Percentiles rank a stretch among this genome's conserved stretches.
These are phyloP conservation scores for Xiphophorus maculatus DNA, from an alignment of 2,113 vertebrate species.

Conservation along the genomic window DNA sequence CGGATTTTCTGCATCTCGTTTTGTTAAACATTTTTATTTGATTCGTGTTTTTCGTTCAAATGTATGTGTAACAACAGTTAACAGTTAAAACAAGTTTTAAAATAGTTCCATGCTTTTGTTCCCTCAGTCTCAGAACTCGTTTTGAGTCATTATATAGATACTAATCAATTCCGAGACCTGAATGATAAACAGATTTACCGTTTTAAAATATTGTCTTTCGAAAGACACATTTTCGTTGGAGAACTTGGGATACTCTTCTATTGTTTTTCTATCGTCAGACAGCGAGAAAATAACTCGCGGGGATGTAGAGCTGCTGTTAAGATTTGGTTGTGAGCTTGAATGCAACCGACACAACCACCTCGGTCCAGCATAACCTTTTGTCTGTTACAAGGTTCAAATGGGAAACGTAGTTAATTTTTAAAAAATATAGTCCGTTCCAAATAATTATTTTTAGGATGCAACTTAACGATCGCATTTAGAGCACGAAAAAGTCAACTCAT, in stretches of 20 bases:
- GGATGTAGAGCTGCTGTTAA: not conserved
- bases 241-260: too few relatives aligned
- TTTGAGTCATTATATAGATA: too few relatives aligned
- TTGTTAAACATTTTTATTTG: not conserved
- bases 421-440: not conserved
- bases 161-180: too few relatives aligned
- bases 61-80: not conserved
- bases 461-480: not conserved
- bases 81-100: not conserved
- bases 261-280: not conserved
- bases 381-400: not conserved
- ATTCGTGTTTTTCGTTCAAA: not conserved
- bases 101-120: not conserved
- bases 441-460: not conserved
- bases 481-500: not conserved
- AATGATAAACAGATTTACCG: too few relatives aligned
- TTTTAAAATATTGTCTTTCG: too few relatives aligned
- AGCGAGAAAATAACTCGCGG: too few relatives aligned
- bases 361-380: too few relatives aligned
- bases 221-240: too few relatives aligned
- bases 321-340: not conserved
- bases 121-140: not conserved
- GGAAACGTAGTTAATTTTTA: not conserved
- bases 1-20: not conserved
- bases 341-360: too few relatives aligned